Conservation (phyloP, 2,888 invertebrate genomes). For the Embidobia sp. region DNA sequence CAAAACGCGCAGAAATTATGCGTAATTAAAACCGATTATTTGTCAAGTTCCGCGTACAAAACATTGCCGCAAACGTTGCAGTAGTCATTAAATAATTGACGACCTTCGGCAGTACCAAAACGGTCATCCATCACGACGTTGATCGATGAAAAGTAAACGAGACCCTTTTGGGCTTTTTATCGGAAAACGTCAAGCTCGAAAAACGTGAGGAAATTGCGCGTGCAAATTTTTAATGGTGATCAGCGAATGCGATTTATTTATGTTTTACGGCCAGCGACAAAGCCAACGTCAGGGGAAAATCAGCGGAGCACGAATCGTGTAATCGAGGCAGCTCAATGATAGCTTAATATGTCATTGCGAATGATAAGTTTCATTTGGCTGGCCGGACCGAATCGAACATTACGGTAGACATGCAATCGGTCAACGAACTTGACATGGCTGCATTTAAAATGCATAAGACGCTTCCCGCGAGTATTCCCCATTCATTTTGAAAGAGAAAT, state of each 20-base stretch:
- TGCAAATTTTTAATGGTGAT: constrained; percentile 15
- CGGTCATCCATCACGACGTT: no score
- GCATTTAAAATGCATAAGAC: constrained; percentile 38
- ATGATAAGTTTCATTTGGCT: constrained; percentile 49
- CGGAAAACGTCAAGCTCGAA: constrained; percentile 10
- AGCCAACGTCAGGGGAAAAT: constrained; percentile 26
- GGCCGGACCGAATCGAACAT: constrained; percentile 24
- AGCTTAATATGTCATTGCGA: constrained; percentile 56
- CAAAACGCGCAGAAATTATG: no score
- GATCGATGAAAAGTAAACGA: no score
- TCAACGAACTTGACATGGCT: constrained; percentile 34
- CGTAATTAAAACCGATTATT: no score
- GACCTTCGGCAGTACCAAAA: no score
- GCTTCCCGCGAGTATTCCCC: constrained; percentile 10
- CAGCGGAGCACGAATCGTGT: constrained; percentile 35
- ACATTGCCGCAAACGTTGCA: no score
- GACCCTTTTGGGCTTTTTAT: no score
- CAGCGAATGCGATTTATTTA: constrained; percentile 19
- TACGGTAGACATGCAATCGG: constrained; percentile 34
- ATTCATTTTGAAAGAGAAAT: constrained; percentile 31
- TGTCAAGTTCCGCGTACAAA: no score
- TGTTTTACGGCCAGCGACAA: constrained; percentile 21
- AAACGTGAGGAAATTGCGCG: not conserved
- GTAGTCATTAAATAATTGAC: no score
- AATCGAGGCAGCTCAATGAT: constrained; percentile 49